Evolutionary conservation across 1,140 invertebrate genomes (phyloP), one percentile per base, ranked within the genome.

Genomic region (Hylaeus anthracinus): DNA sequence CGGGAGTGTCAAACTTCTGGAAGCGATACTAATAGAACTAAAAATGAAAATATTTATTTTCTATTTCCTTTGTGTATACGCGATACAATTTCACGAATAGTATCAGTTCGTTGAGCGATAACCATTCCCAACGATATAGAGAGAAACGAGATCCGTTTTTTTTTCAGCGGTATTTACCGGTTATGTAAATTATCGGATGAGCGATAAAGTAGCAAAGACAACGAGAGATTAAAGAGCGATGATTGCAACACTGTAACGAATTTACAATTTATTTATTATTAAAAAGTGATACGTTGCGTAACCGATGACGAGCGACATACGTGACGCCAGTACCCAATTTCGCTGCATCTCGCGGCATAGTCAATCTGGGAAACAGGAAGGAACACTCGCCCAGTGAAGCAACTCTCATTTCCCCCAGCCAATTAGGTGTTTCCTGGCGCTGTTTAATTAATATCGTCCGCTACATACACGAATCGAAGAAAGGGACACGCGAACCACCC

Each of bases 211-310:
- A 41, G 53, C 37, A 63, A 84, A 85, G 65, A 85, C 58, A 72
- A 84, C 74, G 79, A 72, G 56, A 80, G 78, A 86, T 82, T 85
- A 85, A 74, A 69, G 39, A n/a, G 41, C 67, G 69, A 41, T 71
- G 80, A 85, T 86, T 86, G 83, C 83, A 63, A 85, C 65, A 86
- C 58, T 56, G 72, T 48, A 69, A 73, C 41, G 63, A 53, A 60
- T 61, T 43, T 43, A 72, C 63, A 45, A 60, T 75, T 70, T 74
- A 69, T 81, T 67, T 48, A 75, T 55, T 85, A 81, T 86, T 86
- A 86, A 81, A 55, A 84, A 65, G 15, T 41, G 71, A 81, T 39
- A 73, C 51, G 65, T 85, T 85, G 64, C 79, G 60, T 78, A 86
- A 86, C 9, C 66, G 15, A 43, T 8, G 48, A 9, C 65, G 66